Percentiles rank a stretch among this genome's conserved stretches.
Conservation (phyloP, 2,113 vertebrate genomes). For the Motacilla alba region DNA sequence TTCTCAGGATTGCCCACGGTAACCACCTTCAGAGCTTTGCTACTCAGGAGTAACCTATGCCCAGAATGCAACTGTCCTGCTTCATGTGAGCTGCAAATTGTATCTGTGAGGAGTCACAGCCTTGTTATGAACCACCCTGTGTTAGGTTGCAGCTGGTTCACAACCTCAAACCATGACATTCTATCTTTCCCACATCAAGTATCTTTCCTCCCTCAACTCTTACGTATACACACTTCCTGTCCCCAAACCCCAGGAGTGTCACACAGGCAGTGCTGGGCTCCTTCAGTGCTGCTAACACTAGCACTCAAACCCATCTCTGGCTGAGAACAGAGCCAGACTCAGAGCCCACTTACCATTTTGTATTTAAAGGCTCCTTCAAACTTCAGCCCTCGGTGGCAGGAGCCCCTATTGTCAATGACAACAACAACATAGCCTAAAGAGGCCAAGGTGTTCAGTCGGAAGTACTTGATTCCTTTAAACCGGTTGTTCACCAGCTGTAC, state of each 20-base stretch:
- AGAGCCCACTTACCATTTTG: constrained; percentile 78
- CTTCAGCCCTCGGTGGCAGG: constrained; percentile 81
- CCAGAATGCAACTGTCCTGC: background rate
- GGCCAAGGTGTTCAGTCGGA: constrained; percentile 81
- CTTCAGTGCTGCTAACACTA: background rate
- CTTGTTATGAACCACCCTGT: background rate
- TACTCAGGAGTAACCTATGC: background rate
- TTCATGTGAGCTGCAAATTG: background rate
- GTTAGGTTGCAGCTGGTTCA: background rate
- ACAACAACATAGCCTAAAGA: constrained; percentile 81
- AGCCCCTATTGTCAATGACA: constrained; percentile 82
- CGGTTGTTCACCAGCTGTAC: constrained; percentile 84
- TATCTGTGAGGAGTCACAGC: background rate
- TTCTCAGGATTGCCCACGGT: background rate
- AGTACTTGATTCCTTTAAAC: constrained; percentile 83
- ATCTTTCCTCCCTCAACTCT: background rate
- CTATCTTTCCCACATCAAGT: accelerated
- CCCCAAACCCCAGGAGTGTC: background rate
- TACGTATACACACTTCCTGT: accelerated
- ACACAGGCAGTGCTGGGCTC: background rate
- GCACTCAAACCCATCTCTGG: background rate
- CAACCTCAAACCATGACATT: background rate
- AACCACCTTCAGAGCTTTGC: background rate
- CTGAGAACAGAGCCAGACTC: background rate
- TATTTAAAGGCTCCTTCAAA: constrained; percentile 86